phyloP scores from a whole-genome alignment of 2,797 vertebrate species.

The Decapterus maruadsi region DNA sequence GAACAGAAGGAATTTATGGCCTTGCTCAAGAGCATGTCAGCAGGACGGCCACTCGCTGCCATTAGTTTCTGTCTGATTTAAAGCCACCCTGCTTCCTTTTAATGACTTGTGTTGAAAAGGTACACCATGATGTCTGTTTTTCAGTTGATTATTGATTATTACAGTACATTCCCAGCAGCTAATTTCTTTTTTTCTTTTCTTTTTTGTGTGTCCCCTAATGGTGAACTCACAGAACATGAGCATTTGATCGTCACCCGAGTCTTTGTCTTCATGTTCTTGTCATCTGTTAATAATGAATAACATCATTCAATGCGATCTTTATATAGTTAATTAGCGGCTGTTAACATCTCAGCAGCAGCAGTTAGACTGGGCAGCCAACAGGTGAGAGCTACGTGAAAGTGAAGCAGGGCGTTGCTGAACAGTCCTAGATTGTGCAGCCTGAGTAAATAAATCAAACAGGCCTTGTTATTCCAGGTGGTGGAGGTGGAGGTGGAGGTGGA shows the following conservation, averaged over 20 bases:
- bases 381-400: conserved; percentile 38
- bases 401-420: conserved; percentile 24
- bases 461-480: conserved; percentile 74
- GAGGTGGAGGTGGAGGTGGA: conserved; percentile 22
- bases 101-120: too few relatives aligned
- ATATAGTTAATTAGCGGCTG: too few relatives aligned
- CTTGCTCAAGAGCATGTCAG: conserved; percentile 13
- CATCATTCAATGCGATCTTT: too few relatives aligned
- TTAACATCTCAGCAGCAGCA: not conserved
- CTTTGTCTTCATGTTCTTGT: not conserved
- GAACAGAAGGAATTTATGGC: not conserved
- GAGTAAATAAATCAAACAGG: conserved; percentile 56
- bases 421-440: conserved; percentile 39
- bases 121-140: too few relatives aligned
- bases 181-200: not conserved
- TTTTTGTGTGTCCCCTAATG: not conserved
- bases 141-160: not conserved
- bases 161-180: not conserved
- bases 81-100: not conserved
- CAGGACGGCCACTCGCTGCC: not conserved
- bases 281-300: not conserved
- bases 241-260: not conserved
- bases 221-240: not conserved
- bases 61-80: not conserved
- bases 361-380: conserved; percentile 5